Percentiles rank a stretch among this genome's conserved stretches.
Conservation (phyloP, 1,140 invertebrate genomes). For the Hermetia illucens region DNA sequence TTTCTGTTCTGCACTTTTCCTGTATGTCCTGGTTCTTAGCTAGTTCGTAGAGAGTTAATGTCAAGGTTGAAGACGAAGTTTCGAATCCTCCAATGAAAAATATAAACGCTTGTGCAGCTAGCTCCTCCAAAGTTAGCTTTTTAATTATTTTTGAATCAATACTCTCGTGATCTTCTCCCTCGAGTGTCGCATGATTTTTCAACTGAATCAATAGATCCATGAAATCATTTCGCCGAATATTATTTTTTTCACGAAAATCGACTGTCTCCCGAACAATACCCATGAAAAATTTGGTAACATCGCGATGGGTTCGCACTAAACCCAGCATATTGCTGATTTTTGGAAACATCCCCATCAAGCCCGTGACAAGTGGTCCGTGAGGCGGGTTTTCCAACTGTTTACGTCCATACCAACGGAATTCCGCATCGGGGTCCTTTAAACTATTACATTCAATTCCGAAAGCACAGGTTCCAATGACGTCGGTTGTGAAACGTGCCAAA, state of each 20-base stretch:
- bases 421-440: conserved; percentile 3
- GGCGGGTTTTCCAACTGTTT: too few relatives aligned
- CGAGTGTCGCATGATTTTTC: conserved; percentile 21
- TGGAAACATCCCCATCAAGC: too few relatives aligned
- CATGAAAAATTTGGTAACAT: too few relatives aligned
- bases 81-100: too few relatives aligned
- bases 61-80: conserved; percentile 35
- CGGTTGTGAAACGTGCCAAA: conserved; percentile 35
- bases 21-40: conserved; percentile 41
- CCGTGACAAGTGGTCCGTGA: too few relatives aligned
- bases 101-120: conserved; percentile 3
- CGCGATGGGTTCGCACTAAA: too few relatives aligned
- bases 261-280: too few relatives aligned
- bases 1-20: conserved; percentile 37
- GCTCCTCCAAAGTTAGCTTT: conserved; percentile 3
- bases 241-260: conserved; percentile 29
- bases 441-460: conserved; percentile 43
- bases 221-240: too few relatives aligned
- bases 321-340: too few relatives aligned
- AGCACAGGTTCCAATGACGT: conserved; percentile 37
- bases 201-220: too few relatives aligned
- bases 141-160: too few relatives aligned
- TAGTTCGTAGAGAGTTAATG: conserved; percentile 35
- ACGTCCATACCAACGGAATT: conserved; percentile 11
- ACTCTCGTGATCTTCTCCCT: too few relatives aligned